Conservation (phyloP, 2,888 invertebrate genomes). For the Tiphia femorata region DNA sequence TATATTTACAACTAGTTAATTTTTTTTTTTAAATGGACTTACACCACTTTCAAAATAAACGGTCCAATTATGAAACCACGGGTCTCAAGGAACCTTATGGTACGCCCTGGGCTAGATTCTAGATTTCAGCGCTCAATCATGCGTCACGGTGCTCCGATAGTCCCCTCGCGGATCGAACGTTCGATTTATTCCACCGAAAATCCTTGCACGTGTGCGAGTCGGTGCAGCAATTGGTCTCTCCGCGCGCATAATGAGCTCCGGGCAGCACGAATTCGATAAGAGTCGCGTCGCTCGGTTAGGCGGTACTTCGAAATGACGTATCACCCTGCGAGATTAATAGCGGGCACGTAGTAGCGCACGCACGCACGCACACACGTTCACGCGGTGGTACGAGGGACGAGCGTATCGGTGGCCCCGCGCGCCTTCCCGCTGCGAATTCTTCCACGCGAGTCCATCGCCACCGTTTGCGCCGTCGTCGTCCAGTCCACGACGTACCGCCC, state of each 20-base stretch:
- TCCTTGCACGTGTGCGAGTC: neutral
- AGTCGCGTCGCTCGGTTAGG: constrained; percentile 41
- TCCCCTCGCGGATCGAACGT: no score
- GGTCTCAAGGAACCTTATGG: no score
- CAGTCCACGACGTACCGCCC: no score
- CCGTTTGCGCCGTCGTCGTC: constrained; percentile 10
- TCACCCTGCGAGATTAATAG: constrained; percentile 41
- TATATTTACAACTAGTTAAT: no score
- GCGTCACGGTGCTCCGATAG: no score
- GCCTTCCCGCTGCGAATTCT: constrained; percentile 29
- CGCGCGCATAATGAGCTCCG: constrained; percentile 41
- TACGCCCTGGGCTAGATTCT: no score
- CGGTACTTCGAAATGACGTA: constrained; percentile 41
- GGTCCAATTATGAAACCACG: no score
- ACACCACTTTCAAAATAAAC: no score
- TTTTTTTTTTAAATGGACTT: no score
- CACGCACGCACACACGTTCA: constrained; percentile 22
- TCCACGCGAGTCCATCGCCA: constrained; percentile 30
- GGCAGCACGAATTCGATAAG: constrained; percentile 57
- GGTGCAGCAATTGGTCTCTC: constrained; percentile 12
- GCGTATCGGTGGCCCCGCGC: constrained; percentile 7
- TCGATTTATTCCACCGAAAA: no score
- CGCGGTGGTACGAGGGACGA: no score
- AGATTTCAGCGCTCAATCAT: no score
- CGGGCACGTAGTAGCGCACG: constrained; percentile 2